Base-by-base conservation (phyloP, 2,888 invertebrate species). In the Xanthia icteritia region DNA sequence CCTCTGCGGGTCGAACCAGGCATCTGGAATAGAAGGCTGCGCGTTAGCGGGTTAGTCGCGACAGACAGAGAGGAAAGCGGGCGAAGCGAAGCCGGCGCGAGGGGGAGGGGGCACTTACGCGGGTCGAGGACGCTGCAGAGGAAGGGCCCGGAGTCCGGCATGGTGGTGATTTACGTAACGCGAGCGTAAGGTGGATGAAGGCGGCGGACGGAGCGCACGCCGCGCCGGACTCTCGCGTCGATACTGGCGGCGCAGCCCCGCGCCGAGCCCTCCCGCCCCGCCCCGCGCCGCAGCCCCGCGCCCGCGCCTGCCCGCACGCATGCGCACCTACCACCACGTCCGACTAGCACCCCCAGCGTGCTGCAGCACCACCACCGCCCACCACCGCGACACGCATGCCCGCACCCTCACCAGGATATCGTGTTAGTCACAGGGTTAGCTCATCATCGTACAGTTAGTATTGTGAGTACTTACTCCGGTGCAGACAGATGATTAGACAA, bases 1-100 rank as follows among this genome's bases (percentile, higher is more conserved):
- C 97, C 98, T 98, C 97, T 98, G 98, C 93, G 98, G 98, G 96
- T 98, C 98, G 97, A 98, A 98, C 99, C 98, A 99, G 97, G 98
- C 98, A 98, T 98, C 99, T 99, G 98, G 92, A 98, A 98, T 97
- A 96, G 97, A 97, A 95, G 95, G 95, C 95, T 93, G 95, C 94
- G 95, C 92, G 96, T 96, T 96, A 96, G 96, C 95, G 96, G 95
- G 96, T 96, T 96, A 96, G 96, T 96, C 92, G 96, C 96, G 96
- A 96, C 92, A 95, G 94, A 88, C 83, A 90, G 90, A 92, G 92
- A 93, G 88, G 87, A 79, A 94, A 94, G 93, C 93, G 86, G 92
- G 92, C 91, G 89, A 94, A 93, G 94, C 93, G 88, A 86, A 89
- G 91, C 90, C 92, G 92, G 90, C 91, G 92, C 84, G 84, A 82